phyloP scores from a whole-genome alignment of 2,797 vertebrate species.

The Graptemys geographica region DNA sequence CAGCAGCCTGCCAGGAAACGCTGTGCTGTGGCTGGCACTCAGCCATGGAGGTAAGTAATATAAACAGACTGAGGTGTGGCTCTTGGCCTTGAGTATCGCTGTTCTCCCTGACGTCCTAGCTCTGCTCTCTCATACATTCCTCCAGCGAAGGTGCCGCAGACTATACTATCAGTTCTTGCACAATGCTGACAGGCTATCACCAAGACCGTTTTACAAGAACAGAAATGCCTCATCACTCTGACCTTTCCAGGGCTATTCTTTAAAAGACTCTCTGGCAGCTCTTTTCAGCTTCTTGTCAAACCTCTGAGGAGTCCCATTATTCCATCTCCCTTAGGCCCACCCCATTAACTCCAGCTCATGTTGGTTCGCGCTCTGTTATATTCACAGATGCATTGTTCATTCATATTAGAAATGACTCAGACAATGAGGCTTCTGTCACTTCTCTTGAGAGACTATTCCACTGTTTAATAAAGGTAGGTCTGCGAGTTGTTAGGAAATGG shows the following conservation, averaged over 20 bases:
- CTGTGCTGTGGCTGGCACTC: background rate
- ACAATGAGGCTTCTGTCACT: background rate
- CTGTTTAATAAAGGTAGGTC: background rate
- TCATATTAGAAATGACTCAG: background rate
- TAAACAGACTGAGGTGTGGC: background rate
- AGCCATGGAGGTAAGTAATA: background rate
- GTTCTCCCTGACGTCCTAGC: background rate
- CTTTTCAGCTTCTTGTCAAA: constrained; percentile 18
- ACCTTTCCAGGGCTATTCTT: background rate
- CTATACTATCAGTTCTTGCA: background rate
- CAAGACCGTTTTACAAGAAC: background rate
- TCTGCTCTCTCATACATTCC: background rate
- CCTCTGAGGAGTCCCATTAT: background rate
- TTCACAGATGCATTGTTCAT: background rate
- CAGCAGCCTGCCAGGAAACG: background rate
- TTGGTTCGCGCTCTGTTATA: background rate
- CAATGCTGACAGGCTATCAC: background rate
- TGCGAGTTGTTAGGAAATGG: background rate
- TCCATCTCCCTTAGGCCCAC: background rate
- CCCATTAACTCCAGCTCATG: background rate
- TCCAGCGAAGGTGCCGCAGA: background rate
- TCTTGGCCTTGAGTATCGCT: background rate
- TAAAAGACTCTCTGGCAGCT: background rate
- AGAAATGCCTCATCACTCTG: background rate
- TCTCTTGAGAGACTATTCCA: background rate